Evolutionary conservation across 2,113 vertebrate species (phyloP).

Genomic region (Leucopternis melanops): DNA sequence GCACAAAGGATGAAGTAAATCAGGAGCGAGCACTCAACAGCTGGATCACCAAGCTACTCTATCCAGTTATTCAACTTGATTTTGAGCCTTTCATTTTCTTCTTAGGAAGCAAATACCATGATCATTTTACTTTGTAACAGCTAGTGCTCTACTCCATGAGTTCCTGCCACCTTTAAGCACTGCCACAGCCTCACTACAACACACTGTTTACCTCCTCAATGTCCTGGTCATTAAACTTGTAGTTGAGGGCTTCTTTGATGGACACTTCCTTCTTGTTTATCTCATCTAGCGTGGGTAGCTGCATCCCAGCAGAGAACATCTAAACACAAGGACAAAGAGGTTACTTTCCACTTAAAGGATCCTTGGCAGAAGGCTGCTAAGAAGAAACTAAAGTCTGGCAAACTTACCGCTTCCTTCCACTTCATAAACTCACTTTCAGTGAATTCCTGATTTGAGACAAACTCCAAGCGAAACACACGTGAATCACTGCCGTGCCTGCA

Average conservation of each 20-base stretch:
- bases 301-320: conserved; percentile 96
- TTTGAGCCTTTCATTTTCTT: neutral
- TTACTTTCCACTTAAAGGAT: neutral
- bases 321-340: conserved; percentile 48
- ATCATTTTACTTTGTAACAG: neutral
- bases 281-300: conserved; percentile 96
- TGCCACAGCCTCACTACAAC: neutral
- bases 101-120: neutral
- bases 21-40: neutral
- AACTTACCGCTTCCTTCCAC: conserved; percentile 97
- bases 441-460: conserved; percentile 97
- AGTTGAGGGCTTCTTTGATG: conserved; percentile 97
- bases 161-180: neutral
- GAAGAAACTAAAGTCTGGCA: neutral
- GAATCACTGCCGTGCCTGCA: conserved; percentile 91
- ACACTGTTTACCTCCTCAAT: conserved; percentile 85
- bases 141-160: neutral
- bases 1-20: neutral
- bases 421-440: conserved; percentile 99
- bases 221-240: conserved; percentile 99
- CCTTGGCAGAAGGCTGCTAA: neutral
- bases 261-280: conserved; percentile 95
- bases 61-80: neutral
- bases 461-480: conserved; percentile 94
- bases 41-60: neutral